phyloP scores from a whole-genome alignment of 2,113 vertebrate genomes.

The Zootoca vivipara region DNA sequence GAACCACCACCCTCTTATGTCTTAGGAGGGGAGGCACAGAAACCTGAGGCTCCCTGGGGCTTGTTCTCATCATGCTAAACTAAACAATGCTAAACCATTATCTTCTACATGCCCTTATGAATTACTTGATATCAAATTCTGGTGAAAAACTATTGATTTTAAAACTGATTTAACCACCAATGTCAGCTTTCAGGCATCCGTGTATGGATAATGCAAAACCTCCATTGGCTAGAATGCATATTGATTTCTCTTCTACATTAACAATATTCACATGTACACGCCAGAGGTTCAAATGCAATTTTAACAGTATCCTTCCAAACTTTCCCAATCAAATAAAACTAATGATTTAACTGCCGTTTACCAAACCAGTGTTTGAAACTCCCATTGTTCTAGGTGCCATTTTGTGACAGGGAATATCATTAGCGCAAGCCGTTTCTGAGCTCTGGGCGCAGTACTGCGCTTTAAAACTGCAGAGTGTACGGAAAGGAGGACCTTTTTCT shows the following conservation, averaged over 20 bases:
- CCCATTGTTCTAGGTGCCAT: too few relatives aligned
- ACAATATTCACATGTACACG: neutral
- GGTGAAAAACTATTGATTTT: neutral
- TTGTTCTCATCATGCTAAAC: neutral
- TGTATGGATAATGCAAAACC: neutral
- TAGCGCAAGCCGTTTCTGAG: too few relatives aligned
- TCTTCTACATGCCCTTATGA: neutral
- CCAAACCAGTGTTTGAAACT: too few relatives aligned
- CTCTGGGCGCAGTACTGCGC: too few relatives aligned
- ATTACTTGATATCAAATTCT: neutral
- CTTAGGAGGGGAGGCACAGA: neutral
- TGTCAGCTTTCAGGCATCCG: neutral
- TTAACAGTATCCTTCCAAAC: neutral
- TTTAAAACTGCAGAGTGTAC: too few relatives aligned
- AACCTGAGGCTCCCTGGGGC: neutral
- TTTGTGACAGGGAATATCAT: too few relatives aligned
- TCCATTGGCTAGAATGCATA: neutral
- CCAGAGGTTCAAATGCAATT: neutral
- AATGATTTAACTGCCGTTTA: rapidly evolving
- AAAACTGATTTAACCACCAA: neutral
- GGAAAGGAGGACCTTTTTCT: too few relatives aligned
- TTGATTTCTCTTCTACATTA: neutral
- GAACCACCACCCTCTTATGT: neutral
- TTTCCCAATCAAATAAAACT: neutral
- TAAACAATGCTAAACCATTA: too few relatives aligned